Base-by-base conservation (phyloP, 2,797 vertebrate species). In the Sebastes hopkinsi region DNA sequence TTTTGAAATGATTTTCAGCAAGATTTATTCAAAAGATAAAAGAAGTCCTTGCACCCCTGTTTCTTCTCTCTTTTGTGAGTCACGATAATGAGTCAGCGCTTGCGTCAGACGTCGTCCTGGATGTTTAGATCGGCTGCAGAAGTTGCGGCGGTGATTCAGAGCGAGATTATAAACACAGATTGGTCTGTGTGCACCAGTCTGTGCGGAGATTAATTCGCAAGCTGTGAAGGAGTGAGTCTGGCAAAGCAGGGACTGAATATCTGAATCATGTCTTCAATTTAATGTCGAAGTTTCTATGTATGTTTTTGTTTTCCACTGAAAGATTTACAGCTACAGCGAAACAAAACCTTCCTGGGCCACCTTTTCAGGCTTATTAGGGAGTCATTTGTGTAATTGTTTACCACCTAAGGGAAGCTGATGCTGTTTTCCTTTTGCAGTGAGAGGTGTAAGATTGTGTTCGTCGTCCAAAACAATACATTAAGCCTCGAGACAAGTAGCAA, bases 81-180 rank as follows among this genome's bases (percentile, higher is more conserved):
- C 90, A 84, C 14, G 6, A 9, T 9, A 6, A 38, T 75, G 72
- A 84, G 71, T 87, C 75, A 46, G 75, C 61, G 65, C 77, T 79
- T 84, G 83, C 75, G 36, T 75, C 68, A 77, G 59, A 59, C 11
- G 6, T 80, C 23, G 36, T 46, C 68, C 68, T 2, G 2, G 58
- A 59, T 84, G 83, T 90, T 90, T 89, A 79, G 76, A 81, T 71
- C 67, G 16, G 60, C 82, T n/a, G 72, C 74, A 36, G 69, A 65
- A 79, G 64, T 50, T 54, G 69, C 29, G 1, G 56, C 4, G 20
- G 52, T 79, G 84, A 89, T 58, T 92, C 83, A 86, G 66, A 72
- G 32, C 8, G 36, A 60, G 86, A 88, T 84, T 80, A 72, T 85
- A 75, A 86, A 88, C 88, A 88, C 77, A 85, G 85, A 84, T 85